Evolutionary conservation across 2,888 invertebrate genomes (phyloP).

Genomic region (Alcis repandata): DNA sequence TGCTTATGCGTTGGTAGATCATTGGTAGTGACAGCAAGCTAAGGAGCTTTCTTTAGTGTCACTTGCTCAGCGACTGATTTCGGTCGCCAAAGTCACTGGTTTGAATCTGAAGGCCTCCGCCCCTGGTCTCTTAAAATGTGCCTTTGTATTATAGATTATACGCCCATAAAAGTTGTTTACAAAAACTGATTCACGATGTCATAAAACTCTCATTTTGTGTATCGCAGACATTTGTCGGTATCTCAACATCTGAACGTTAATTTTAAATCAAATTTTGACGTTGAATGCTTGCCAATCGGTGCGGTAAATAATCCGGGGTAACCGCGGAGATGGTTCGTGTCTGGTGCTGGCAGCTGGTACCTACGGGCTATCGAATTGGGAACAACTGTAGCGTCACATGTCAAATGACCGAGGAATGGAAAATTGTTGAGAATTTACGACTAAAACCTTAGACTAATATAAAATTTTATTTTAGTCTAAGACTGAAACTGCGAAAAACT

Average conservation of each 20-base stretch:
- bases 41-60: neutral
- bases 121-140: too few species aligned
- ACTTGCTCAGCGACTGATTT: neutral
- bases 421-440: constrained; percentile 1
- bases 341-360: constrained; percentile 45
- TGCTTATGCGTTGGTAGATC: too few species aligned
- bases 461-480: neutral
- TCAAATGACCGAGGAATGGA: constrained; percentile 10
- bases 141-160: too few species aligned
- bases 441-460: neutral
- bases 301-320: constrained; percentile 53
- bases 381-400: constrained; percentile 26
- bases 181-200: constrained; percentile 22
- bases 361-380: constrained; percentile 32
- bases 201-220: constrained; percentile 25
- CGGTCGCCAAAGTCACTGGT: too few species aligned
- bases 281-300: constrained; percentile 64
- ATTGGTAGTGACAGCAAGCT: neutral
- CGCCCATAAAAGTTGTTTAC: constrained; percentile 27
- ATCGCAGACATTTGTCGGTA: constrained; percentile 28
- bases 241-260: constrained; percentile 46
- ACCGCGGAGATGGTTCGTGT: constrained; percentile 45
- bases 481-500: neutral
- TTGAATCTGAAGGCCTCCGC: too few species aligned
- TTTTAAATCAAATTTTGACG: constrained; percentile 60